phyloP scores from a whole-genome alignment of 37 sponge, comb jelly and placozoan genomes.

The Beroe forskalii region DNA sequence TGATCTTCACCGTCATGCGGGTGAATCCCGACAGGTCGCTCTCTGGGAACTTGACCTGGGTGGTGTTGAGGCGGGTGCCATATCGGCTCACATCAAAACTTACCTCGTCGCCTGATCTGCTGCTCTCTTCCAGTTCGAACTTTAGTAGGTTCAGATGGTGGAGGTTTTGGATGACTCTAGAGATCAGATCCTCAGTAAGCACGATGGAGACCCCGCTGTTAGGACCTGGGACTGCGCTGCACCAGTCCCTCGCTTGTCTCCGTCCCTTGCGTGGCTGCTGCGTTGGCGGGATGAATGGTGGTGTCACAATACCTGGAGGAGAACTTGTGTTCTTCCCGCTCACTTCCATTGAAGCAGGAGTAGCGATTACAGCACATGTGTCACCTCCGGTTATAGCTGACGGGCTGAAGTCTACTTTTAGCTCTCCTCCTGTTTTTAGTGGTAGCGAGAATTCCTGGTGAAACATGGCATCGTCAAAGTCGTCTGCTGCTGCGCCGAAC shows the following conservation, averaged over 20 bases:
- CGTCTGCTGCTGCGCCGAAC: neutral
- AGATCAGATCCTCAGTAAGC: neutral
- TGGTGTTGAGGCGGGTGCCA: neutral
- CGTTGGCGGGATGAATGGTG: neutral
- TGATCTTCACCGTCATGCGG: neutral
- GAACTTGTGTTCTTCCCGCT: neutral
- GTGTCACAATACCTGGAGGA: neutral
- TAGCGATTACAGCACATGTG: neutral
- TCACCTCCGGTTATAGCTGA: neutral
- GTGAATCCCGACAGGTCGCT: neutral
- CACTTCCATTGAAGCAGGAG: neutral
- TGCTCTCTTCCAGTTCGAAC: neutral
- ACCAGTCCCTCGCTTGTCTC: conserved; percentile 17
- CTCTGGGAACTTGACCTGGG: neutral
- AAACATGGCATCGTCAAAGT: neutral
- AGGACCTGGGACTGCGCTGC: neutral
- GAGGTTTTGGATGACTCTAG: neutral
- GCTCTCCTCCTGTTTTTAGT: conserved; percentile 15
- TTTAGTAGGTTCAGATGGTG: neutral
- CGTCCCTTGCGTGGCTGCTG: neutral
- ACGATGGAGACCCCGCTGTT: conserved; percentile 11
- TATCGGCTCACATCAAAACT: neutral
- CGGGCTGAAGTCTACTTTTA: conserved; percentile 10
- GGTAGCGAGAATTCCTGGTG: neutral
- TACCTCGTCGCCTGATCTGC: neutral